phyloP scores from a whole-genome alignment of 2,113 vertebrate species.

The Egretta garzetta region DNA sequence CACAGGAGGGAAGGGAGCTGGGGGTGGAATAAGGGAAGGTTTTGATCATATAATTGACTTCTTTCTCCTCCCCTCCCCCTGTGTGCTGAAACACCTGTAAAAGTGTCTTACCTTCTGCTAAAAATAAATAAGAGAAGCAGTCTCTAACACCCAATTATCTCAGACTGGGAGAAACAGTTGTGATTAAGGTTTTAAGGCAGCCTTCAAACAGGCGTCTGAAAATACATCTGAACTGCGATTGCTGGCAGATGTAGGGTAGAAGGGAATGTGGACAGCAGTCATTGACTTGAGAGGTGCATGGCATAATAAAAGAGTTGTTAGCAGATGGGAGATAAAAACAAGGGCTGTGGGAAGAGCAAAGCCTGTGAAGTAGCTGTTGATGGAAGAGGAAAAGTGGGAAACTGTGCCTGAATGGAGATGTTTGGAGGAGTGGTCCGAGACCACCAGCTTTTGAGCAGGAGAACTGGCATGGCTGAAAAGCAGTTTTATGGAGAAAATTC shows the following conservation, averaged over 20 bases:
- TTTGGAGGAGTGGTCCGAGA: neutral
- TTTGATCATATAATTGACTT: neutral
- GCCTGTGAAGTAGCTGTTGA: neutral
- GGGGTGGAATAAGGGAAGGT: neutral
- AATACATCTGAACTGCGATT: neutral
- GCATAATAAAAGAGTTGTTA: neutral
- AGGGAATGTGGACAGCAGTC: neutral
- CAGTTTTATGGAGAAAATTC: neutral
- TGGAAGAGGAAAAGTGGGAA: neutral
- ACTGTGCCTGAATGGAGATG: neutral
- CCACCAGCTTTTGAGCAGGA: neutral
- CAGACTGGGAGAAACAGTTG: neutral
- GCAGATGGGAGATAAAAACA: neutral
- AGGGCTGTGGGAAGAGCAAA: neutral
- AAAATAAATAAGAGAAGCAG: conserved; percentile 12
- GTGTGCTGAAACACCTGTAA: neutral
- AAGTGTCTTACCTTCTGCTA: neutral
- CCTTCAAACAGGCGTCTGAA: neutral
- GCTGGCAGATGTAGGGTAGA: neutral
- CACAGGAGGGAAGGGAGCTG: neutral
- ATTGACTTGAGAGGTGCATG: neutral
- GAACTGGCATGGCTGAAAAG: neutral
- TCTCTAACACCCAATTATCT: conserved; percentile 18
- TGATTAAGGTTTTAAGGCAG: conserved; percentile 8
- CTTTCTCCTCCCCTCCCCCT: neutral